Base-by-base conservation (phyloP, 2,888 invertebrate species). In the Biston betularia region DNA sequence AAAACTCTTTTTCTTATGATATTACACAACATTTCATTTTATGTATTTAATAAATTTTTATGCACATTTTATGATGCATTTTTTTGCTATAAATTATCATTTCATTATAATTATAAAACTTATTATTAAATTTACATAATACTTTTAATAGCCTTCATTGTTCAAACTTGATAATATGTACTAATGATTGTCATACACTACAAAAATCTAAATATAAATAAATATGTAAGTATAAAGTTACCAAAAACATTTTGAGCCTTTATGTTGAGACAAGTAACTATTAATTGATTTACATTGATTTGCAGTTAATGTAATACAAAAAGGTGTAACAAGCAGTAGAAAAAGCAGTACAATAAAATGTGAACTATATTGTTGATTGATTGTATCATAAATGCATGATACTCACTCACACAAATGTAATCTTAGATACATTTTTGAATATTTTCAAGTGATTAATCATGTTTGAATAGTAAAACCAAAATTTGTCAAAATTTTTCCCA, bases 141-240 rank as follows among this genome's bases (percentile, higher is more conserved):
- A 68, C 68, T 68, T 57, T 34, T 38, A 35, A 53, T 68, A 68
- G 64, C 61, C 61, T 64, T 68, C 60, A 56, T 57, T 56, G 56
- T 65, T 55, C 42, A 38, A 59, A 55, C n/a, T 45, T 60, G 49
- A n/a, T 53, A 14, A n/a, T 40, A 7, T 60, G 40, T 50, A 58
- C 24, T 34, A 44, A 44, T n/a, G 14, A 38, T 50, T 6, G n/a
- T 35, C 52, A 15, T 38, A 34, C 1, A 53, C 34, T 35, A 52
- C n/a, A 50, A 35, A 56, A 10, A 24, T 44, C 56, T 56, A 55
- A 45, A 33, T 14, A n/a, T 50, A 56, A 56, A 33, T 45, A 35
- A 34, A 55, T 14, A 40, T 6, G 0, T 46, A 8, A 8, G 11
- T 48, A 48, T 48, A 48, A n/a, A 55, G 11, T 24, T 46, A 34